Conservation (phyloP, 2,888 invertebrate genomes). For the Rutpela maculata region DNA sequence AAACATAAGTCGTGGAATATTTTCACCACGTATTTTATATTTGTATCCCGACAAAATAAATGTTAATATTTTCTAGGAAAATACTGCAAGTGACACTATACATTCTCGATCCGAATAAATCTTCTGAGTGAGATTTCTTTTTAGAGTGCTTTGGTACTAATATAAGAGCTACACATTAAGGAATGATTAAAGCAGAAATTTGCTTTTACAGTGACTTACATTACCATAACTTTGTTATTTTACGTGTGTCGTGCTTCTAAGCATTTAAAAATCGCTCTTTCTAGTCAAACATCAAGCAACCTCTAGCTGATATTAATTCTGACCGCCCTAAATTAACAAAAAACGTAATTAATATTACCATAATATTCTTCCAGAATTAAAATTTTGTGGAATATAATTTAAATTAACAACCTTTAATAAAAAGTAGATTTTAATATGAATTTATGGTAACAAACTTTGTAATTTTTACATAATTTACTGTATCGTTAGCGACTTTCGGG, state of each 20-base stretch:
- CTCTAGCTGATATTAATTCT: not conserved
- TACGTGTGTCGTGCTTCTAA: slow-evolving; percentile 24
- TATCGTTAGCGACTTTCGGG: not conserved
- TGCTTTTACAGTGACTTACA: slow-evolving; percentile 11
- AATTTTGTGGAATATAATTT: not conserved
- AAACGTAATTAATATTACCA: not conserved
- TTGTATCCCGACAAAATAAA: not conserved
- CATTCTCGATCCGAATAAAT: not conserved
- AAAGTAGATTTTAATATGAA: not conserved
- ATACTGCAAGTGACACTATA: too few relatives aligned
- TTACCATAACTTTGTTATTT: slow-evolving; percentile 39
- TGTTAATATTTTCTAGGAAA: not conserved
- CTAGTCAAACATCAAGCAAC: not conserved
- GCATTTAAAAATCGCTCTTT: slow-evolving; percentile 38
- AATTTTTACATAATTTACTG: not conserved
- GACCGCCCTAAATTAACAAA: not conserved
- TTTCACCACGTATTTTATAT: too few relatives aligned
- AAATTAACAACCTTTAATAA: not conserved
- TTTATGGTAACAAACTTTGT: not conserved
- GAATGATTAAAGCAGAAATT: slow-evolving; percentile 24
- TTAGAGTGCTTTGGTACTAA: not conserved
- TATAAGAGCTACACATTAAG: not conserved
- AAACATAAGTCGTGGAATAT: too few relatives aligned
- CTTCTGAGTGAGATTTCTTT: not conserved
- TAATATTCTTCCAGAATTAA: not conserved